Base-by-base conservation (phyloP, 1,140 invertebrate genomes). In the Papilio glaucus region DNA sequence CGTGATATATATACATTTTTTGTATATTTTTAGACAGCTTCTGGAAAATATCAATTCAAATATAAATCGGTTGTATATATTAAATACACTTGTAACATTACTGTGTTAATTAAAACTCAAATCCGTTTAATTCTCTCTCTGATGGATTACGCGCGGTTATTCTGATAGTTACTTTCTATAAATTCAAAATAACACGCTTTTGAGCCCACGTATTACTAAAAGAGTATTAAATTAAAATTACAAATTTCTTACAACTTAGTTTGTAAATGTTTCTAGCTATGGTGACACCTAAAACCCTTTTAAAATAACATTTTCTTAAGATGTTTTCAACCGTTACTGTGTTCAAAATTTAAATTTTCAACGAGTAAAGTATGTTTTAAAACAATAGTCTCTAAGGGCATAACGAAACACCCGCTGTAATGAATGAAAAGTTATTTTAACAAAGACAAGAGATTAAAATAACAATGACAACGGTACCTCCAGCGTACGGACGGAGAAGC, bases 371-470 rank as follows among this genome's bases (percentile, higher is more conserved):
- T 49, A 8, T 21, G 45, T 49, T 49, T 60, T 29, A 60, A 29
- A 60, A 26, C 57, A 60, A 49, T 49, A 60, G 57, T 15, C 57
- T 60, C 13, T 29, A 29, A 60, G 24, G 13, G 57, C 57, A 26
- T 26, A 60, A 60, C 13, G 24, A 26, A 60, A 29, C 26, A 60
- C 12, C 26, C 12, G 26, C 26, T 13, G 21, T 29, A 60, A 60
- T 60, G 24, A 60, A 62, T 62, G 26, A n/a, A 62, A 62, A 62
- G 26, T 29, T 38, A 62, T 37, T 37, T 37, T 33, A 61, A 61
- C 29, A 62, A 62, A 62, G 61, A 62, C 61, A 62, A 62, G 61
- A 62, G 29, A 62, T 37, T 62, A 37, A 38, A 62, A 62, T 62
- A 62, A 62, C 61, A 62, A 62, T 62, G 61, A 38, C 26, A 38